Evolutionary conservation across 2,888 invertebrate species (phyloP), one percentile per base, ranked within the genome.

Genomic region (Acrocera orbiculus): DNA sequence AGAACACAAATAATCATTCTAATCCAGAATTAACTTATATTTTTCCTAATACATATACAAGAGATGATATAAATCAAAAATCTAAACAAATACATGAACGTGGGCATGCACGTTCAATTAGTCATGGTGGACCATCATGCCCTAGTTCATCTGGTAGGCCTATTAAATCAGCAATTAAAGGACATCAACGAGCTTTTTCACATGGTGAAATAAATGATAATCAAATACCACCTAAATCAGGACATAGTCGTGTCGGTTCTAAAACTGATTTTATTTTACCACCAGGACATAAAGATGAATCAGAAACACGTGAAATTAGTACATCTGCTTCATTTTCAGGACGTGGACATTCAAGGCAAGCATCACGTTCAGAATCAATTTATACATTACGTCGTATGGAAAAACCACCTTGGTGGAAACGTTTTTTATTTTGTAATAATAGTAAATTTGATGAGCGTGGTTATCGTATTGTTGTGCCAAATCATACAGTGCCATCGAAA

Each of bases 251-350:
- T 30, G 75, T 81, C 16, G 79, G 79, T 38, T 85, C 85, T 40
- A 81, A 79, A 53, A 87, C 87, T 2, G 87, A 87, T 52, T 87
- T 87, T 51, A 86, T 85, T 44, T 63, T 87, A 39, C 87, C 87
- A 2, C 81, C 83, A 0, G 83, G 82, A 0, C 83, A 87, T 56
- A 74, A 82, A 44, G 83, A 85, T 42, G 62, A 66, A 20, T 76
- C 81, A 49, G 73, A 78, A 42, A 79, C 80, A 41, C 63, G 67
- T 13, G 61, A 63, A 11, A 50, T 52, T 17, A 52, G 51, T 0
- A 48, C 52, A 7, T 62, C 64, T 3, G 58, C 54, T 28, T 56
- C 56, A 29, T 63, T 58, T 26, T 65, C 61, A 48, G 50, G 49
- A 1, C 68, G 69, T 36, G 75, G 79, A 3, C 83, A 85, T 58